These are phyloP conservation scores for Mermis nigrescens DNA, from an alignment of 2,888 invertebrate genomes.

Conservation along the genomic window DNA sequence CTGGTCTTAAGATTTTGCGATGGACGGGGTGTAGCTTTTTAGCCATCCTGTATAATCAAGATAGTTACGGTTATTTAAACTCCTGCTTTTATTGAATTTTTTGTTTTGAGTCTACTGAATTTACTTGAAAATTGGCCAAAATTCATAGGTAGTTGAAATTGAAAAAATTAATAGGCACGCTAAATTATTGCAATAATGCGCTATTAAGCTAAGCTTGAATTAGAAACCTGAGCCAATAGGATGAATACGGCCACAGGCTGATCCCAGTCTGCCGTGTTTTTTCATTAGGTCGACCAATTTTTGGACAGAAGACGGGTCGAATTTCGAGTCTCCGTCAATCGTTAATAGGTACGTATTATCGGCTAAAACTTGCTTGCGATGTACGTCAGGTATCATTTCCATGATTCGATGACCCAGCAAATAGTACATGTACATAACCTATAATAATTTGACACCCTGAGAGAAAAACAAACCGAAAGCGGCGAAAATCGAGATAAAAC, in stretches of 20 bases:
- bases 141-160: too few species aligned
- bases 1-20: too few species aligned
- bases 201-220: too few species aligned
- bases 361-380: constrained; percentile 41
- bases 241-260: constrained; percentile 72
- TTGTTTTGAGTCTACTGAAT: too few species aligned
- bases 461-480: background rate
- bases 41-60: too few species aligned
- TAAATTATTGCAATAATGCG: too few species aligned
- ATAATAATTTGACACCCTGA: constrained; percentile 3
- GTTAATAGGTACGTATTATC: constrained; percentile 65
- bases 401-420: constrained; percentile 58
- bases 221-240: constrained; percentile 56
- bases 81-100: too few species aligned
- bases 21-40: too few species aligned
- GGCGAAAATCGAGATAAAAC: too few species aligned
- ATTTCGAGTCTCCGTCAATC: constrained; percentile 71
- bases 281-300: constrained; percentile 65
- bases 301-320: constrained; percentile 57
- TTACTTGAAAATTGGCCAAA: too few species aligned
- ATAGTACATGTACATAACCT: constrained; percentile 75
- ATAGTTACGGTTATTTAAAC: too few species aligned
- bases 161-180: too few species aligned
- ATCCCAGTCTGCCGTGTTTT: constrained; percentile 53
- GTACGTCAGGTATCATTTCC: constrained; percentile 41